Base-by-base conservation (phyloP, 2,797 vertebrate species). In the Spizella passerina region DNA sequence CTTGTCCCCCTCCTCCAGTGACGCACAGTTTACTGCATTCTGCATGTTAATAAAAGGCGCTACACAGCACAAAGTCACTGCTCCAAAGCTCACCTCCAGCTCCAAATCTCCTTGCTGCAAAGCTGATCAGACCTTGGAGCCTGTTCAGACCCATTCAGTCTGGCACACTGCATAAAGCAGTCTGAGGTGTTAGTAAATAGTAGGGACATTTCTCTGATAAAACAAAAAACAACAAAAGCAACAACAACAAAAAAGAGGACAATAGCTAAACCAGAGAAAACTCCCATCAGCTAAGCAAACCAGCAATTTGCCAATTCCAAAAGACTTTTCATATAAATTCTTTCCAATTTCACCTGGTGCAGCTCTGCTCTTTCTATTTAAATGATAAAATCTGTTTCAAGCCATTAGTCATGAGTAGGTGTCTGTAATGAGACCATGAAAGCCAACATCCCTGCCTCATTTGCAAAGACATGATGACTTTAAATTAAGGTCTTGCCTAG, bases 41-140 rank as follows among this genome's bases (percentile, higher is more conserved):
- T 70, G 76, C 72, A 38, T 94, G 66, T 94, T 95, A 92, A 94
- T 89, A 87, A 81, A 91, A 71, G 64, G 41, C 86, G 80, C 66
- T 84, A 65, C n/a, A 50, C 63, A 80, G 78, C 72, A 71, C 78
- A 86, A 86, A 95, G 83, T 91, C 84, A 94, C 57, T 84, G 94
- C 91, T 94, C 90, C 85, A 89, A 64, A 76, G 92, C 89, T 94
- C 91, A 86, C 90, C 85, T 93, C 87, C 65, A 82, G 66, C 69
- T 83, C 90, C 79, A 86, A 68, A 84, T 63, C 87, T 92, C 85
- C 91, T 90, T 93, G 88, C 64, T 84, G 80, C 81, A 94, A 84
- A 94, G 64, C 79, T 89, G 72, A 71, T 90, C 91, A 91, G 94
- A 88, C 90, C 90, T 93, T 88, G 81, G 86, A 93, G 80, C 68